Evolutionary conservation across 2,113 vertebrate species (phyloP).

Genomic region (Holacanthus passer): DNA sequence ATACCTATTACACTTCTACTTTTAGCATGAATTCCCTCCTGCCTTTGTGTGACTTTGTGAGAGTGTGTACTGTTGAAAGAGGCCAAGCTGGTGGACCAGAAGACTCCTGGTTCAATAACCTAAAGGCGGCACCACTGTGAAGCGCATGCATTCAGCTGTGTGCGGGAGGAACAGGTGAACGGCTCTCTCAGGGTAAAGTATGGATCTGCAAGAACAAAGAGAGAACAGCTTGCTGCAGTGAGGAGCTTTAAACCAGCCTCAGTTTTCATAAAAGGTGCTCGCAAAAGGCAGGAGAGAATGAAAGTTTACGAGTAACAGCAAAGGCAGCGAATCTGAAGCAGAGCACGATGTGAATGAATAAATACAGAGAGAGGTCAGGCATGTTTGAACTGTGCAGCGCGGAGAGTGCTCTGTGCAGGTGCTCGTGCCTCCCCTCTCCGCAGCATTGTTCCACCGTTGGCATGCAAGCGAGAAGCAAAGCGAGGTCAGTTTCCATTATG

Average conservation of each 20-base stretch:
- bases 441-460: slow-evolving; percentile 54
- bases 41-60: background rate
- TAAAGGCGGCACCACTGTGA: slow-evolving; percentile 42
- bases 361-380: slow-evolving; percentile 46
- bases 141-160: slow-evolving; percentile 35
- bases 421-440: slow-evolving; percentile 23
- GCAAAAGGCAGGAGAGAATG: background rate
- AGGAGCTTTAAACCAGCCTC: background rate
- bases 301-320: background rate
- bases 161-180: slow-evolving; percentile 16
- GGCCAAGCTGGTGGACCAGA: slow-evolving; percentile 43
- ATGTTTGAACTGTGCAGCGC: slow-evolving; percentile 17
- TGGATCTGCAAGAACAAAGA: slow-evolving; percentile 3
- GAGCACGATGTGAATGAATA: slow-evolving; percentile 13
- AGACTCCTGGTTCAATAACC: slow-evolving; percentile 50
- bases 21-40: slow-evolving; percentile 35
- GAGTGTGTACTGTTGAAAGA: background rate
- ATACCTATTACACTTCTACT: slow-evolving; percentile 18
- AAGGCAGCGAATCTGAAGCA: background rate
- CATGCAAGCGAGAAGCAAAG: slow-evolving; percentile 58
- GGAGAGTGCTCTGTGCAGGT: slow-evolving; percentile 50
- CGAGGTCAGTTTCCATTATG: slow-evolving; percentile 78
- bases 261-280: background rate
- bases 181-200: slow-evolving; percentile 12
- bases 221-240: background rate